Percentiles rank a stretch among this genome's conserved stretches.
Conservation (phyloP, 2,888 invertebrate species). For the Zeuzera pyrina region DNA sequence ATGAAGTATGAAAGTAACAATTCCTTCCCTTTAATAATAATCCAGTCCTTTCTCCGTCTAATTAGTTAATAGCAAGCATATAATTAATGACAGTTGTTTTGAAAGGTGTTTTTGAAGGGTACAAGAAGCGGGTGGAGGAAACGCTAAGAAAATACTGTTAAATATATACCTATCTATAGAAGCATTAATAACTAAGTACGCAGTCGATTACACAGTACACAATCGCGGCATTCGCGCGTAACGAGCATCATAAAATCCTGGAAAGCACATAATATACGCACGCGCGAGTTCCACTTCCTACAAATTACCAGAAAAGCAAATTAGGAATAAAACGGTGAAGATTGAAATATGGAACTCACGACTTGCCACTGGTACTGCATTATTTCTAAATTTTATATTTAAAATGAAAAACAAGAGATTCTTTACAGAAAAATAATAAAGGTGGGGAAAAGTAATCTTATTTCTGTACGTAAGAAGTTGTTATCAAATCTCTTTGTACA, state of each 20-base stretch:
- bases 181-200: slow-evolving; percentile 35
- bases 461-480: too few species aligned
- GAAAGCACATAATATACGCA: slow-evolving; percentile 27
- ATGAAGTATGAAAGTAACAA: too few species aligned
- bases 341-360: slow-evolving; percentile 6
- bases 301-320: slow-evolving; percentile 11
- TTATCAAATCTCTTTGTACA: too few species aligned
- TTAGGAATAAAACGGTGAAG: slow-evolving; percentile 11
- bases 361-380: too few species aligned
- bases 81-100: slow-evolving; percentile 27
- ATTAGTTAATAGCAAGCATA: too few species aligned
- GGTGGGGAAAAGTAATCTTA: too few species aligned
- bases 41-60: too few species aligned
- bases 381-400: too few species aligned
- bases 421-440: too few species aligned
- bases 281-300: slow-evolving; percentile 14
- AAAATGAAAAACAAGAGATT: too few species aligned
- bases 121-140: slow-evolving; percentile 12
- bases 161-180: slow-evolving; percentile 29
- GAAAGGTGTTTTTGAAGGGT: slow-evolving; percentile 23
- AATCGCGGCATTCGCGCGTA: slow-evolving; percentile 28
- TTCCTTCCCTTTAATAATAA: too few species aligned
- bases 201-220: slow-evolving; percentile 33
- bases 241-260: slow-evolving; percentile 35
- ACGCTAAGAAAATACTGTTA: slow-evolving; percentile 18